A percentile compares a stretch with the other conserved stretches of the same genome.
Conservation (phyloP, 2,888 invertebrate species). For the Ophioninae sp. region DNA sequence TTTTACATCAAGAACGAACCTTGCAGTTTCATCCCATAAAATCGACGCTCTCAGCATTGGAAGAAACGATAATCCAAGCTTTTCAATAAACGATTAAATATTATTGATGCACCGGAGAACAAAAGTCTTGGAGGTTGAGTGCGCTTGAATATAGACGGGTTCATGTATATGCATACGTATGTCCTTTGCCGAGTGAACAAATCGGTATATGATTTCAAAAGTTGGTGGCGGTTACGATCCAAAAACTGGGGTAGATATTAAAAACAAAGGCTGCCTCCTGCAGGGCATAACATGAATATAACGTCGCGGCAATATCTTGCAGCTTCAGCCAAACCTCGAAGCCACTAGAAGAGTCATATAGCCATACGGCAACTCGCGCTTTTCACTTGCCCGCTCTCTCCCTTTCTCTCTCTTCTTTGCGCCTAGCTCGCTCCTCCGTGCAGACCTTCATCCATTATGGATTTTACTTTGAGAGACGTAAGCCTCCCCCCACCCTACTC, state of each 20-base stretch:
- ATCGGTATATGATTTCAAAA: constrained; percentile 48
- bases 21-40: neutral
- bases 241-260: constrained; percentile 72
- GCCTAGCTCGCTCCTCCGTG: constrained; percentile 47
- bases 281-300: constrained; percentile 80
- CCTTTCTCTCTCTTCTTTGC: neutral
- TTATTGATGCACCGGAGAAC: too few relatives aligned
- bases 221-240: constrained; percentile 58
- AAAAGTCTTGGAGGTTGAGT: too few relatives aligned
- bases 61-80: neutral
- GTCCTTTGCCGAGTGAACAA: constrained; percentile 66
- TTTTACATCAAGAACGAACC: too few relatives aligned
- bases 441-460: constrained; percentile 81
- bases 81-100: neutral
- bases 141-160: constrained; percentile 50
- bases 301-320: constrained; percentile 78
- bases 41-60: neutral
- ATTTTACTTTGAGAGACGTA: constrained; percentile 77
- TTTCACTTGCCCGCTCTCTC: constrained; percentile 38
- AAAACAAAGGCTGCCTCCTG: constrained; percentile 78
- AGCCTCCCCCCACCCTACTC: constrained; percentile 62
- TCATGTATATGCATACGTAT: constrained; percentile 23
- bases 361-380: constrained; percentile 50
- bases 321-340: constrained; percentile 68
- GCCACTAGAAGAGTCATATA: constrained; percentile 65